Evolutionary conservation across 2,888 invertebrate species (phyloP).

Genomic region (Microchrysa polita): DNA sequence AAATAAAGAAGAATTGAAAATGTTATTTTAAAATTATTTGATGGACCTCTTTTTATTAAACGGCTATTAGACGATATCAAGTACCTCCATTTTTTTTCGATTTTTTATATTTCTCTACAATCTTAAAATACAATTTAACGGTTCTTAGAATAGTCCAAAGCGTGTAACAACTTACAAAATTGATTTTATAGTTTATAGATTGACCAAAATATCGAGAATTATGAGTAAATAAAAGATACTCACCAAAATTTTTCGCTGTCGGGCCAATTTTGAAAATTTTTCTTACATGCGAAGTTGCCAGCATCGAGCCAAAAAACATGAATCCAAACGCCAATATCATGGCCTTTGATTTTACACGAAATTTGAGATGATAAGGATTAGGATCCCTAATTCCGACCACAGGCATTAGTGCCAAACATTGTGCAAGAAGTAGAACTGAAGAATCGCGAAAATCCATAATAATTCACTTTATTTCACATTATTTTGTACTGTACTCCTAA

Average conservation of each 20-base stretch:
- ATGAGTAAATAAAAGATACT: too few relatives aligned
- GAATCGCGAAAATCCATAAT: background rate
- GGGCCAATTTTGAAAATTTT: constrained; percentile 56
- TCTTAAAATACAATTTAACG: too few relatives aligned
- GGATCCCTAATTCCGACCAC: constrained; percentile 64
- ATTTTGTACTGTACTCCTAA: background rate
- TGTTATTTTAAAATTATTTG: too few relatives aligned
- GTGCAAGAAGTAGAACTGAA: constrained; percentile 65
- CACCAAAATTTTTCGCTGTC: constrained; percentile 59
- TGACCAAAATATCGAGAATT: too few relatives aligned
- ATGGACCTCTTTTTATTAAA: too few relatives aligned
- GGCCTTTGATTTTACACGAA: constrained; percentile 56
- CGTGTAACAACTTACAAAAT: too few relatives aligned
- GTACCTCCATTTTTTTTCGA: too few relatives aligned
- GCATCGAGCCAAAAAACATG: constrained; percentile 52
- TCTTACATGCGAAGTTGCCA: constrained; percentile 53
- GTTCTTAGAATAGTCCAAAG: too few relatives aligned
- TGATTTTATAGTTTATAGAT: too few relatives aligned
- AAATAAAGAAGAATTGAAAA: too few relatives aligned
- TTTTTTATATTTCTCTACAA: too few relatives aligned
- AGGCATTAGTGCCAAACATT: constrained; percentile 68
- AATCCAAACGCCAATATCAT: constrained; percentile 54
- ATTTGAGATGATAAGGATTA: constrained; percentile 59
- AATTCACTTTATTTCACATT: background rate
- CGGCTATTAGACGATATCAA: too few relatives aligned